These are phyloP conservation scores for Drosophila baimaii DNA, from an alignment of 1,140 invertebrate species.

Conservation along the genomic window DNA sequence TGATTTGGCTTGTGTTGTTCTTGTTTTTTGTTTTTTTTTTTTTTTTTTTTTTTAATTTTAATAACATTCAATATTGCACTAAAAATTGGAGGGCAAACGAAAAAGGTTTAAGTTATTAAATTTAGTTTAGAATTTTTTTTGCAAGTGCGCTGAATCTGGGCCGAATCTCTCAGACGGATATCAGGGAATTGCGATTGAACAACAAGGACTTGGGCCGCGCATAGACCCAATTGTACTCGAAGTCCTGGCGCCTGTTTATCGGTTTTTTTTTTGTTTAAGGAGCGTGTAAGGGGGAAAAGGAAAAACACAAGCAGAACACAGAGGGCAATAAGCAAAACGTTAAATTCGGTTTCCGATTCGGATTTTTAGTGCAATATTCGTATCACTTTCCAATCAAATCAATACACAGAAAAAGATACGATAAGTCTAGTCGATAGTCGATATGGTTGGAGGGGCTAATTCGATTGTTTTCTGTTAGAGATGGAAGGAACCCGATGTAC, in stretches of 20 bases:
- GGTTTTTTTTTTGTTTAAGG: slow-evolving; percentile 47
- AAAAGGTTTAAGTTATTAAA: slow-evolving; percentile 8
- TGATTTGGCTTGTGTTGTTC: slow-evolving; percentile 25
- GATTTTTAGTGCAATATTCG: slow-evolving; percentile 82
- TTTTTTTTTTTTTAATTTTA: slow-evolving; percentile 11
- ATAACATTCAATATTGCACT: slow-evolving; percentile 70
- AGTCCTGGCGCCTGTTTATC: slow-evolving; percentile 65
- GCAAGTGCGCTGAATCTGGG: slow-evolving; percentile 5
- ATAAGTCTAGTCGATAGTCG: neutral
- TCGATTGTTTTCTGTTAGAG: neutral
- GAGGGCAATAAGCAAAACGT: slow-evolving; percentile 42
- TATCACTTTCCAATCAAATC: slow-evolving; percentile 23
- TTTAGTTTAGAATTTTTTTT: slow-evolving; percentile 1
- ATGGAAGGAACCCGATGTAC: neutral
- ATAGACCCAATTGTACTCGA: slow-evolving; percentile 83
- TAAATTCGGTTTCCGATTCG: slow-evolving; percentile 39
- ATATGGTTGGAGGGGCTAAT: slow-evolving; percentile 5
- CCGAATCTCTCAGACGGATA: slow-evolving; percentile 66
- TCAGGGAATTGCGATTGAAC: slow-evolving; percentile 79
- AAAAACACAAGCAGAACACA: slow-evolving; percentile 47
- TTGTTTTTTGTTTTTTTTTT: slow-evolving; percentile 10
- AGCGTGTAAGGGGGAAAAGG: slow-evolving; percentile 25
- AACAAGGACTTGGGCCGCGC: slow-evolving; percentile 81
- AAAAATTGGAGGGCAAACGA: slow-evolving; percentile 54
- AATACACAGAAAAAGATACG: slow-evolving; percentile 23